Conservation (phyloP, 2,888 invertebrate genomes). For the Vanessa cardui region DNA sequence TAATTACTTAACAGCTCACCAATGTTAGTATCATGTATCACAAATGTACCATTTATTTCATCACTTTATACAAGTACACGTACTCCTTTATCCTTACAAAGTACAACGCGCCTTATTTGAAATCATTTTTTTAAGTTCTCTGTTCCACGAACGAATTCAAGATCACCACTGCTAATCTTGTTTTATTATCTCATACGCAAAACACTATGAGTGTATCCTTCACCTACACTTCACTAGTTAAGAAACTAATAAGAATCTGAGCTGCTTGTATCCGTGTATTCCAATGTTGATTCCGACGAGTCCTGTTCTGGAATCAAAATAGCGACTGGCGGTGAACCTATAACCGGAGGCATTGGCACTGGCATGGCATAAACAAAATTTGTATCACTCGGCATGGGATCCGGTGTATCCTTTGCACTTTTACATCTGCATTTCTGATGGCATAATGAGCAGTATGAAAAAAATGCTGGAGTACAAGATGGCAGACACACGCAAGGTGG, state of each 20-base stretch:
- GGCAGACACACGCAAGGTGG: conserved; percentile 68
- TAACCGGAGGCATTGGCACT: neutral
- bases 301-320: neutral
- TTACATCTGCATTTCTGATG: conserved; percentile 57
- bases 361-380: neutral
- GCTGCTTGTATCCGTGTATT: neutral
- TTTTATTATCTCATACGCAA: no score
- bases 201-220: neutral
- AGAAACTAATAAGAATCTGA: neutral
- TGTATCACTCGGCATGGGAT: neutral
- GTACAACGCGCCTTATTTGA: no score
- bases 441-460: conserved; percentile 68
- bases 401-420: conserved; percentile 21
- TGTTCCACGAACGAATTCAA: no score
- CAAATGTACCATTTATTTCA: no score
- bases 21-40: no score
- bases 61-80: no score
- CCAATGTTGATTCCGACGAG: neutral
- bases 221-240: no score
- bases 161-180: no score
- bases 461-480: conserved; percentile 68
- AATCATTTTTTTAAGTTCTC: no score
- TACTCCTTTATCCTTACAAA: no score
- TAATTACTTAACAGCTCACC: no score
- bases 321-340: neutral